These are phyloP conservation scores for Chrysolina haemoptera DNA, from an alignment of 2,888 invertebrate genomes.

Conservation along the genomic window DNA sequence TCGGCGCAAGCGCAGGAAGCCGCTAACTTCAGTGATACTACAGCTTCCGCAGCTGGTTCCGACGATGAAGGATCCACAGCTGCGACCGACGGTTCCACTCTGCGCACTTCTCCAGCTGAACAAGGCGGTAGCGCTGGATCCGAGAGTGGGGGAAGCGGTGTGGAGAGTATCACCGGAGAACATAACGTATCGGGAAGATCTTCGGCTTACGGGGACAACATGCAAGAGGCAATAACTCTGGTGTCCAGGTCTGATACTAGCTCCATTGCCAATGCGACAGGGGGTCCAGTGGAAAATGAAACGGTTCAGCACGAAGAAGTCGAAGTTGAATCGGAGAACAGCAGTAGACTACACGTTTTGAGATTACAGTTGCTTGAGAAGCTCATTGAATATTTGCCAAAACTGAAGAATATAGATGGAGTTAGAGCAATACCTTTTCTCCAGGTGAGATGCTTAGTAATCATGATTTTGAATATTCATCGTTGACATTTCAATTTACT, in stretches of 20 bases:
- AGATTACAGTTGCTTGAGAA: conserved; percentile 82
- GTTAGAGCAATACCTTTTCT: conserved; percentile 92
- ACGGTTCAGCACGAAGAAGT: conserved; percentile 60
- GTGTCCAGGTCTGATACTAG: conserved; percentile 74
- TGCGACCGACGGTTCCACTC: conserved; percentile 93
- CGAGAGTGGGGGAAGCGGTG: conserved; percentile 93
- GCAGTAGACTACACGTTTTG: conserved; percentile 76
- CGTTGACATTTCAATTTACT: conserved; percentile 30
- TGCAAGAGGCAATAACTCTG: conserved; percentile 72
- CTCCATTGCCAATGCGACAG: conserved; percentile 62
- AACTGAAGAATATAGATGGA: conserved; percentile 84
- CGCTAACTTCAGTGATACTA: conserved; percentile 84
- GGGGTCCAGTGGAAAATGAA: conserved; percentile 58
- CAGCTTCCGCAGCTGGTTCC: conserved; percentile 90
- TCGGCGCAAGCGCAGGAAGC: conserved; percentile 68
- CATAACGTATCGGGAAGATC: conserved; percentile 84
- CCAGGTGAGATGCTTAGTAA: conserved; percentile 70
- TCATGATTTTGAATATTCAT: not conserved
- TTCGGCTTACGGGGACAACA: conserved; percentile 89
- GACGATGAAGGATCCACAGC: conserved; percentile 96
- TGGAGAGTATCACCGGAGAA: conserved; percentile 92
- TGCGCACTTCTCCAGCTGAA: conserved; percentile 88
- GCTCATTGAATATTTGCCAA: conserved; percentile 84
- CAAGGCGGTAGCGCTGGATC: conserved; percentile 79
- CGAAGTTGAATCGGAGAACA: conserved; percentile 66